Evolutionary conservation across 2,113 vertebrate species (phyloP).

Genomic region (Indri indri): DNA sequence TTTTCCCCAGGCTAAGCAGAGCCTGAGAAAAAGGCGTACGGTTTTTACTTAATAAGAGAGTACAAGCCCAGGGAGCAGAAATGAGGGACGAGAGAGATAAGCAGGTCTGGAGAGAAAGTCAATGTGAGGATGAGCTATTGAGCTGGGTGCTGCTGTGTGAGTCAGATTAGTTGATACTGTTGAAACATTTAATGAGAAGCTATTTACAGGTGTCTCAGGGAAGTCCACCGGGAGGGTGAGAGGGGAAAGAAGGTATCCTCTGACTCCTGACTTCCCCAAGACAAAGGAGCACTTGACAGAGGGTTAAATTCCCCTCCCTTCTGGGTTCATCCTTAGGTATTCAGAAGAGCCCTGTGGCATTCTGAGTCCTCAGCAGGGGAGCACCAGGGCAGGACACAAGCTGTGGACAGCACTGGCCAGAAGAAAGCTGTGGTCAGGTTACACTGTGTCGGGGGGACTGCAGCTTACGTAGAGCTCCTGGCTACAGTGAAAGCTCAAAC

Average conservation of each 20-base stretch:
- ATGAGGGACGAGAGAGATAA: background rate
- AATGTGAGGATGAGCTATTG: background rate
- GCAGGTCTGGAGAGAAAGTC: background rate
- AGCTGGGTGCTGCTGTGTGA: background rate
- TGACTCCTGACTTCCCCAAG: background rate
- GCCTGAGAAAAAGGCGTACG: background rate
- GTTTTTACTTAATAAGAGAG: background rate
- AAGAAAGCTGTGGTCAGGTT: background rate
- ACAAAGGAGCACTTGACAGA: background rate
- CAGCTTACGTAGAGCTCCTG: background rate
- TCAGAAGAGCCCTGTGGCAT: background rate
- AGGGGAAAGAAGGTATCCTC: background rate
- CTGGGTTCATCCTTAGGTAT: background rate
- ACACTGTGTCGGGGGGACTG: fast-evolving
- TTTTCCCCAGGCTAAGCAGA: background rate
- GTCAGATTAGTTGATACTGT: background rate
- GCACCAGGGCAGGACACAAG: background rate
- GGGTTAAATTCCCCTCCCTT: background rate
- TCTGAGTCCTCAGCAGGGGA: background rate
- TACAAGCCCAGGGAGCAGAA: background rate
- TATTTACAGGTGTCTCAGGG: background rate
- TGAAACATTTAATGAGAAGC: background rate
- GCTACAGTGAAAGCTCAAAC: background rate
- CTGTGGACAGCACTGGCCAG: too few species aligned
- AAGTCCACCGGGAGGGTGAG: background rate